Conservation (phyloP, 2,888 invertebrate species). For the Cantharis rustica region DNA sequence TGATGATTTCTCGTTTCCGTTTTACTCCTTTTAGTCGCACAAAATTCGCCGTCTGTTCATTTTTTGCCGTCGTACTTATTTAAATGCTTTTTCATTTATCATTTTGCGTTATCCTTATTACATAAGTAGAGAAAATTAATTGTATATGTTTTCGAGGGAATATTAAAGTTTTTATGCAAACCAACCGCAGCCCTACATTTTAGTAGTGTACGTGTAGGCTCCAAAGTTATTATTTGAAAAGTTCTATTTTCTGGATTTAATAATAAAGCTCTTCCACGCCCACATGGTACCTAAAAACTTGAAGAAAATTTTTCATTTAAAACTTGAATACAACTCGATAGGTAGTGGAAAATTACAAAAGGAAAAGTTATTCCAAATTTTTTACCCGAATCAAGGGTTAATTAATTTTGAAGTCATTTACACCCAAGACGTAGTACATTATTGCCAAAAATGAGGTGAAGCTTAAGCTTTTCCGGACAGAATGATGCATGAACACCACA, state of each 20-base stretch:
- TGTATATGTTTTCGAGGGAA: not conserved
- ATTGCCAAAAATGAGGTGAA: constrained; percentile 16
- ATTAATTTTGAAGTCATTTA: constrained; percentile 7
- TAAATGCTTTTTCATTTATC: constrained; percentile 4
- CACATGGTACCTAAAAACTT: constrained; percentile 11
- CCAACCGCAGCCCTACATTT: not conserved
- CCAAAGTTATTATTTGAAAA: constrained; percentile 22
- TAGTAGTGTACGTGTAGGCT: not conserved
- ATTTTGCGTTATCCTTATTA: not conserved
- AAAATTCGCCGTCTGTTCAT: constrained; percentile 7
- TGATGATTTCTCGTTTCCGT: constrained; percentile 21
- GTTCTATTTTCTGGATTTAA: constrained; percentile 13
- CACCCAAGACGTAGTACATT: constrained; percentile 12
- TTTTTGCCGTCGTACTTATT: constrained; percentile 5
- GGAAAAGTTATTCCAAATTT: not conserved
- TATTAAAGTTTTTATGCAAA: not conserved
- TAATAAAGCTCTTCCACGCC: constrained; percentile 13
- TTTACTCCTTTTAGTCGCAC: constrained; percentile 13
- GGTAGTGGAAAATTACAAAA: not conserved
- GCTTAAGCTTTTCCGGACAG: constrained; percentile 16
- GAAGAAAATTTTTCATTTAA: constrained; percentile 5
- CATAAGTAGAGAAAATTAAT: not conserved
- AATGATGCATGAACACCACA: constrained; percentile 20
- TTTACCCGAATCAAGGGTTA: not conserved
- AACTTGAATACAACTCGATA: not conserved